Percentiles rank a stretch among this genome's conserved stretches.
These are phyloP conservation scores for Ophthalmolycus amberensis DNA, from an alignment of 2,113 vertebrate species.

Conservation along the genomic window DNA sequence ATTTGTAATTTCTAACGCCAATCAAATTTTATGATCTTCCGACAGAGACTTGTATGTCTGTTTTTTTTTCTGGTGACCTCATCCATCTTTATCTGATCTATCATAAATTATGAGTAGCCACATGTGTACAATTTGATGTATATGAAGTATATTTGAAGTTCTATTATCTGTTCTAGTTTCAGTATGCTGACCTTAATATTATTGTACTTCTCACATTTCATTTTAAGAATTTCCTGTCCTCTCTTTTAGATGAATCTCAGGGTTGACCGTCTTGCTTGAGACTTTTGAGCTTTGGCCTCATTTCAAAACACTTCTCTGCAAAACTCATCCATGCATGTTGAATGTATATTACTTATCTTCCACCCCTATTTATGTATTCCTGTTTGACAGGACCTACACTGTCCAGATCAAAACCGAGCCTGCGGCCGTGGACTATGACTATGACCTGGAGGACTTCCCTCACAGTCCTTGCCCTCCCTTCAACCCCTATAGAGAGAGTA, in stretches of 20 bases:
- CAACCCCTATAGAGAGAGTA: constrained; percentile 90
- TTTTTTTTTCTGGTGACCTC: background rate
- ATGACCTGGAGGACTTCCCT: constrained; percentile 63
- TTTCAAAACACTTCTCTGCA: background rate
- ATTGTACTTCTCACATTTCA: background rate
- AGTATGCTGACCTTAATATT: background rate
- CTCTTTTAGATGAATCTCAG: background rate
- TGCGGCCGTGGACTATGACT: rapidly evolving
- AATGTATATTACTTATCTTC: background rate
- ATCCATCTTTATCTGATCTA: background rate
- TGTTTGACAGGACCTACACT: constrained; percentile 74
- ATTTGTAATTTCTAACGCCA: background rate
- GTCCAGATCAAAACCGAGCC: constrained; percentile 83
- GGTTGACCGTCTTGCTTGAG: background rate
- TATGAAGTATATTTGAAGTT: background rate
- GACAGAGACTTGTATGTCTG: background rate
- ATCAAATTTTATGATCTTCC: background rate
- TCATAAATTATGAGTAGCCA: background rate
- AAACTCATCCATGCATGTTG: background rate
- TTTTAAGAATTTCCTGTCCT: background rate
- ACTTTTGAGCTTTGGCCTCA: background rate
- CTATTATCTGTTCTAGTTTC: background rate
- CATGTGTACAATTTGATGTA: too few species aligned
- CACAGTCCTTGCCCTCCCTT: constrained; percentile 80
- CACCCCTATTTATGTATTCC: background rate